A percentile compares a stretch with the other conserved stretches of the same genome.
These are phyloP conservation scores for Loriculus beryllinus DNA, from an alignment of 2,797 vertebrate genomes.

Conservation along the genomic window DNA sequence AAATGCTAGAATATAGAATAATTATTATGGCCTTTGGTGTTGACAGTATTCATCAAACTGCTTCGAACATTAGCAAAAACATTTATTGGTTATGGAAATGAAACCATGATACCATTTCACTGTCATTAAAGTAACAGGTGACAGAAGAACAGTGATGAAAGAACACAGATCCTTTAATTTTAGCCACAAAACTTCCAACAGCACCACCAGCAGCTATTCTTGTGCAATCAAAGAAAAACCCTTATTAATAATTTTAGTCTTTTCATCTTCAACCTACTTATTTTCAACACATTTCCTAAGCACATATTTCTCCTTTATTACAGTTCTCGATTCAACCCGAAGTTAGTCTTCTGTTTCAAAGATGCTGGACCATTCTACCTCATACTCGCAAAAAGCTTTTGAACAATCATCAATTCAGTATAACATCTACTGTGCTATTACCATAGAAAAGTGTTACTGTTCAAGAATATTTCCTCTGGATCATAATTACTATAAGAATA, in stretches of 20 bases:
- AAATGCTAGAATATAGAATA: not conserved
- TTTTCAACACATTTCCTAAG: conserved; percentile 2
- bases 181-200: not conserved
- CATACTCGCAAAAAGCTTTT: conserved; percentile 33
- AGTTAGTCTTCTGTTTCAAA: conserved; percentile 29
- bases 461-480: conserved; percentile 38
- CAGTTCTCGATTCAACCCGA: not conserved
- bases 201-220: not conserved
- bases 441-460: not conserved
- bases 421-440: conserved; percentile 37
- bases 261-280: conserved; percentile 34
- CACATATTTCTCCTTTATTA: conserved; percentile 18
- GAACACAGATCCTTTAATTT: conserved; percentile 31
- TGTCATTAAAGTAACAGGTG: not conserved
- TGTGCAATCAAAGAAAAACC: conserved; percentile 3
- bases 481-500: conserved; percentile 45
- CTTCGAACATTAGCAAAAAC: not conserved
- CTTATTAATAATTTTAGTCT: conserved; percentile 31
- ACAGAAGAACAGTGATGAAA: not conserved
- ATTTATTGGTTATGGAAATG: not conserved
- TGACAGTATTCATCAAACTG: not conserved
- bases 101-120: not conserved
- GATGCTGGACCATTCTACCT: not conserved
- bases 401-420: conserved; percentile 36
- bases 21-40: not conserved